These are phyloP conservation scores for Gisinianus flammeolus DNA, from an alignment of 2,888 invertebrate species.

Conservation along the genomic window DNA sequence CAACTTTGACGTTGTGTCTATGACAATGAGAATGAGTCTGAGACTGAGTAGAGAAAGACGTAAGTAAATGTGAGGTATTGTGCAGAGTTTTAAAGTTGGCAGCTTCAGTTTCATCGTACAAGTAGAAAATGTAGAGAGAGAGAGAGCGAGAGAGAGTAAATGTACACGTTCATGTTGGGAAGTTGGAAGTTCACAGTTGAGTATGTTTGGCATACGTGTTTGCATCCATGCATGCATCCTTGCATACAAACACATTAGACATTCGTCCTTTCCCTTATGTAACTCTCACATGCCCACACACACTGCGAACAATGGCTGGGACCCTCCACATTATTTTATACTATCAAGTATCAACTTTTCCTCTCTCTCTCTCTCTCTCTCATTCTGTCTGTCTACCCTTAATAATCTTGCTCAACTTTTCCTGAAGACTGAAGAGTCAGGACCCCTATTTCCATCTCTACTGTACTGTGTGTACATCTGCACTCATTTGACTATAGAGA, in stretches of 20 bases:
- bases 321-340: constrained; percentile 17
- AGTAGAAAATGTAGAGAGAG: not conserved
- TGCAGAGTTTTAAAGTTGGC: constrained; percentile 4
- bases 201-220: constrained; percentile 5
- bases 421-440: not conserved
- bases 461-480: not conserved
- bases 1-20: not conserved
- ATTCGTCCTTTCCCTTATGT: not conserved
- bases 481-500: not conserved
- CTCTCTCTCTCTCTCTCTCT: not conserved
- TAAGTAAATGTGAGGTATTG: not conserved
- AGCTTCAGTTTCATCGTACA: not conserved
- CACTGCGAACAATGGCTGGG: not conserved
- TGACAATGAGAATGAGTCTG: not conserved
- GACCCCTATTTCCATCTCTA: constrained; percentile 2
- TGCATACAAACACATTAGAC: constrained; percentile 25
- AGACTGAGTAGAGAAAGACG: not conserved
- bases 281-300: not conserved
- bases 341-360: constrained; percentile 18
- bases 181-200: not conserved
- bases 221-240: constrained; percentile 6
- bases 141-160: not conserved
- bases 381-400: constrained; percentile 1
- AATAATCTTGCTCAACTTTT: constrained; percentile 7
- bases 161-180: not conserved